Evolutionary conservation across 2,797 vertebrate genomes (phyloP).

Genomic region (Serranus cabrilla): DNA sequence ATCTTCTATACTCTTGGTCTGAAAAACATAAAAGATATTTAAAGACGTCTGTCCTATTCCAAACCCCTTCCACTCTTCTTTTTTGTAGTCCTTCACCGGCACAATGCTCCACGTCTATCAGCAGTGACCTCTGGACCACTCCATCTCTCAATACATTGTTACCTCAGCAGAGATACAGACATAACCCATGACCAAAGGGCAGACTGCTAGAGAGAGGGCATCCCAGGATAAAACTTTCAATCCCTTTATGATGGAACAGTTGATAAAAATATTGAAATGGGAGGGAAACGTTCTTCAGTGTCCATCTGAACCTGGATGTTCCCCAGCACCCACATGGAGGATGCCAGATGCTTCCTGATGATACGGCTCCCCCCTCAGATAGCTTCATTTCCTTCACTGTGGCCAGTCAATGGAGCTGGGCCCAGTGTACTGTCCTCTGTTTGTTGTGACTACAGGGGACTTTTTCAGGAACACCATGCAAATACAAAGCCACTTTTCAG

Average conservation of each 20-base stretch:
- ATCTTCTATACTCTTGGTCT: background rate
- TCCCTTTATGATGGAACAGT: constrained; percentile 9
- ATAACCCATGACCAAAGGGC: constrained; percentile 63
- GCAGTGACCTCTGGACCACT: constrained; percentile 68
- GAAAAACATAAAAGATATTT: background rate
- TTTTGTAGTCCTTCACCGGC: constrained; percentile 11
- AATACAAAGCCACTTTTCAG: constrained; percentile 58
- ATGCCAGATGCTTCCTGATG: constrained; percentile 80
- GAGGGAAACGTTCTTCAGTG: background rate
- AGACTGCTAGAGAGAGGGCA: constrained; percentile 9
- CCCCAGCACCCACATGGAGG: constrained; percentile 54
- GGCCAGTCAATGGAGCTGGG: constrained; percentile 33
- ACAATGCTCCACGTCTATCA: constrained; percentile 43
- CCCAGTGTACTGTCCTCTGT: constrained; percentile 56
- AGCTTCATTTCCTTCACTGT: constrained; percentile 54
- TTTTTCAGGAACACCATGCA: constrained; percentile 58
- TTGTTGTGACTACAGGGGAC: constrained; percentile 73
- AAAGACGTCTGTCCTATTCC: background rate
- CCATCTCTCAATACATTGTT: constrained; percentile 64
- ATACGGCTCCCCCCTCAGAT: constrained; percentile 36
- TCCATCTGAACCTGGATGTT: constrained; percentile 54
- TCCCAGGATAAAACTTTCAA: constrained; percentile 4
- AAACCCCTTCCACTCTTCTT: background rate
- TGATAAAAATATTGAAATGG: constrained; percentile 20
- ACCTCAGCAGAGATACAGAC: constrained; percentile 51